Evolutionary conservation across 2,113 vertebrate genomes (phyloP), one percentile per base, ranked within the genome.

Genomic region (Rhinoptilus africanus): DNA sequence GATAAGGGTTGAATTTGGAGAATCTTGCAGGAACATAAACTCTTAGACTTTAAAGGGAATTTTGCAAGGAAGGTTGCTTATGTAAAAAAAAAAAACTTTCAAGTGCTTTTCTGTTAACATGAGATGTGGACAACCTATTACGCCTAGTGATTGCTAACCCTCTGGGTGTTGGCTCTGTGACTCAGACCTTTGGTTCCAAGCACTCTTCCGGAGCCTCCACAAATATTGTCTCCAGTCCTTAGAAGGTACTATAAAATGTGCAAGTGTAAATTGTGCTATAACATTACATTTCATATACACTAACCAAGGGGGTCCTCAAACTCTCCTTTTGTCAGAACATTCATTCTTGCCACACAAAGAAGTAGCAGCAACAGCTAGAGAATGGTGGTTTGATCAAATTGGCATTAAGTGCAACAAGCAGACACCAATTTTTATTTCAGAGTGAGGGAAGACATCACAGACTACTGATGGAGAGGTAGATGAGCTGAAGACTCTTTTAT

Each of bases 61-160:
- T 75, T 63, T 27, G 20, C 54, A 43, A 56, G 16, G 19, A 45
- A 56, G 17, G 9, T 13, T 68, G 8, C 10, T 39, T 72, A 39
- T 57, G 60, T 23, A 11, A 76, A 39, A 51, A 57, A n/a, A n/a
- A n/a, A 77, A 62, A 62, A 1, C 1, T 43, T 54, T 17, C 10
- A 56, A 47, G 2, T 48, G 3, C 2, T 81, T 81, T 84, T 41
- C 19, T 69, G 13, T 34, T 75, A 71, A 34, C 16, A 21, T 41
- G 32, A 67, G 62, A 72, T 14, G 3, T 34, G 10, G 22, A 4
- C 14, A 80, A 8, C 8, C 13, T 68, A 5, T 28, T 84, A 50
- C 0, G 4, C 2, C 3, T 51, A 47, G 18, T 8, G 1, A 76
- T 48, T 76, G 21, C 8, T 81, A 57, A 48, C 8, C 8, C 12